Evolutionary conservation across 2,888 invertebrate genomes (phyloP).

Genomic region (Coleophora deauratella): DNA sequence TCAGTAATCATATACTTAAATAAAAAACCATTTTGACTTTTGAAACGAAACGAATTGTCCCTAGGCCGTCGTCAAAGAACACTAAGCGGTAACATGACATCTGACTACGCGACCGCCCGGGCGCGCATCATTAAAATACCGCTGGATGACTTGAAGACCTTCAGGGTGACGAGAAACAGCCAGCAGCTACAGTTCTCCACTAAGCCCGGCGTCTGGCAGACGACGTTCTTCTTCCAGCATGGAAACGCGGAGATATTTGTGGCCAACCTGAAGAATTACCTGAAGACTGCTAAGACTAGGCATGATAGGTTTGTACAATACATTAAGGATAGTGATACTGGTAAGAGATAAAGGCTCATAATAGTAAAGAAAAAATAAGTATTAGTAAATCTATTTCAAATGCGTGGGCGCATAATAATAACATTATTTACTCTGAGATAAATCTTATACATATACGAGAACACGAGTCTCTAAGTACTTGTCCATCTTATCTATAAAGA

Average conservation of each 20-base stretch:
- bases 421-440: too few relatives aligned
- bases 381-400: too few relatives aligned
- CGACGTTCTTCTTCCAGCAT: slow-evolving; percentile 90
- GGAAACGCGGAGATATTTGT: slow-evolving; percentile 88
- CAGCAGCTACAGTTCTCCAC: slow-evolving; percentile 64
- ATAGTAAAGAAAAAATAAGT: too few relatives aligned
- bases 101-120: slow-evolving; percentile 56
- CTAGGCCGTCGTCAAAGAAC: slow-evolving; percentile 76
- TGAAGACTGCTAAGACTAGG: slow-evolving; percentile 79
- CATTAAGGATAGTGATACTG: not conserved
- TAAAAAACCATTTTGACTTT: too few relatives aligned
- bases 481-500: too few relatives aligned
- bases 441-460: too few relatives aligned
- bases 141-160: slow-evolving; percentile 53
- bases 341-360: too few relatives aligned
- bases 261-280: slow-evolving; percentile 74
- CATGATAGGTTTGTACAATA: slow-evolving; percentile 63
- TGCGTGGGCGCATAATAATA: too few relatives aligned
- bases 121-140: slow-evolving; percentile 58
- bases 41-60: not conserved
- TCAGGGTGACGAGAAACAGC: slow-evolving; percentile 51
- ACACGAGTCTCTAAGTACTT: too few relatives aligned
- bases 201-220: slow-evolving; percentile 75
- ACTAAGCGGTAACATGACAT: slow-evolving; percentile 68
- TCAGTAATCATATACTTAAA: too few relatives aligned